Evolutionary conservation across 2,113 vertebrate species (phyloP).

Genomic region (Phyllostomus hastatus): DNA sequence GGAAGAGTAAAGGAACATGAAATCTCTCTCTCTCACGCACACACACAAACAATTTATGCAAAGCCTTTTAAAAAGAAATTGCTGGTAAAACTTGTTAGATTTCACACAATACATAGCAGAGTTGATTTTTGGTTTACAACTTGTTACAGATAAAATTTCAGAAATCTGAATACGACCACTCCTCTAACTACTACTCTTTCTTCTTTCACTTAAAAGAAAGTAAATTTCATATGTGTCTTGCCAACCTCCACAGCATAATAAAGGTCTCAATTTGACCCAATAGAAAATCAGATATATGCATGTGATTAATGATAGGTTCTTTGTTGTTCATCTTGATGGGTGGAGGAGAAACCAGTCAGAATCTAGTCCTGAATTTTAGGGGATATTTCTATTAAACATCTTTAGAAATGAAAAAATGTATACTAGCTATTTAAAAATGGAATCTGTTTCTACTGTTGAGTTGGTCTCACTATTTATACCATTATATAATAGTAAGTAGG

Average conservation of each 20-base stretch:
- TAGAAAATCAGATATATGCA: not conserved
- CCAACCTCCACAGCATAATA: conserved; percentile 5
- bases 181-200: not conserved
- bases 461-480: not conserved
- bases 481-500: not conserved
- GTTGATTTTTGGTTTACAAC: not conserved
- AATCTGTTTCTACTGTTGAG: not conserved
- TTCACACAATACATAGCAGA: not conserved
- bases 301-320: not conserved
- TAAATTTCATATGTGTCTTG: not conserved
- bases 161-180: not conserved
- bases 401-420: not conserved
- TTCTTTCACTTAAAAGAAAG: not conserved
- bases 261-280: not conserved
- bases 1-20: not conserved
- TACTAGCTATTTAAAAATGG: not conserved
- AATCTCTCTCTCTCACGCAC: not conserved
- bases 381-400: not conserved
- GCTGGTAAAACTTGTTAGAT: not conserved
- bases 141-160: not conserved
- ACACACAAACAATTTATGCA: not conserved
- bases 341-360: not conserved
- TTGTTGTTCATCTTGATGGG: conserved; percentile 18
- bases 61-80: not conserved
- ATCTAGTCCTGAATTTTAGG: not conserved